These are phyloP conservation scores for Drosophila mulleri DNA, from an alignment of 2,888 invertebrate genomes.

Conservation along the genomic window DNA sequence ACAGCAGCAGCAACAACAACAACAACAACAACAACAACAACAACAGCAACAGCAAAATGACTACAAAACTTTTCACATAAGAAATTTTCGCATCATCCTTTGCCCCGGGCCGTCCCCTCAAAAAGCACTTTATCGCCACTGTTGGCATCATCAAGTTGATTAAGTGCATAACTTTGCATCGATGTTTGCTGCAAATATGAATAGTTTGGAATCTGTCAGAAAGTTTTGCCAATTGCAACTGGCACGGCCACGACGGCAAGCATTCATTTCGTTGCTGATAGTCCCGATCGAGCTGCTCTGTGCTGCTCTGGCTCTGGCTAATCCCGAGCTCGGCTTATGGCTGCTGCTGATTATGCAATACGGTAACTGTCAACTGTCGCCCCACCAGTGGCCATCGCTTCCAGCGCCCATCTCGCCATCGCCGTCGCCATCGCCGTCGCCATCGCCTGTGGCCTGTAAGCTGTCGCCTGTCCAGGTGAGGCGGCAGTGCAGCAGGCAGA, in stretches of 20 bases:
- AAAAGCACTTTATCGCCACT: constrained; percentile 7
- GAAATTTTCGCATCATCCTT: constrained; percentile 25
- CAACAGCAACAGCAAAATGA: not conserved
- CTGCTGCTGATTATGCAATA: constrained; percentile 37
- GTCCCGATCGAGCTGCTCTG: not conserved
- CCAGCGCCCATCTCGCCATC: not conserved
- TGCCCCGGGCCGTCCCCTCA: not conserved
- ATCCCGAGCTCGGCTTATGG: constrained; percentile 4
- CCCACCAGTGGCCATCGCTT: not conserved
- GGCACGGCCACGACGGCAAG: not conserved
- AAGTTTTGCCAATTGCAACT: constrained; percentile 10
- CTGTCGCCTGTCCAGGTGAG: constrained; percentile 50
- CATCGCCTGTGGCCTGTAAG: constrained; percentile 1
- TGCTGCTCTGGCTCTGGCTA: constrained; percentile 5
- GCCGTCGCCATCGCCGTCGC: not conserved
- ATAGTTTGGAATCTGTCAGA: constrained; percentile 10
- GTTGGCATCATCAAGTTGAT: constrained; percentile 64
- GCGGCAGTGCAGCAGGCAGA: constrained; percentile 28
- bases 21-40: not conserved
- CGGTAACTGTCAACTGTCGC: constrained; percentile 37
- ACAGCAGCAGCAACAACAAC: too few relatives aligned
- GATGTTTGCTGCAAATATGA: constrained; percentile 27
- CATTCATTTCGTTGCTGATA: not conserved
- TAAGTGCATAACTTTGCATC: constrained; percentile 65
- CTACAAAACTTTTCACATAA: constrained; percentile 49